Percentiles rank a stretch among this genome's conserved stretches.
Evolutionary conservation across 2,113 vertebrate genomes (phyloP).

Genomic region (Oostethus manadensis): DNA sequence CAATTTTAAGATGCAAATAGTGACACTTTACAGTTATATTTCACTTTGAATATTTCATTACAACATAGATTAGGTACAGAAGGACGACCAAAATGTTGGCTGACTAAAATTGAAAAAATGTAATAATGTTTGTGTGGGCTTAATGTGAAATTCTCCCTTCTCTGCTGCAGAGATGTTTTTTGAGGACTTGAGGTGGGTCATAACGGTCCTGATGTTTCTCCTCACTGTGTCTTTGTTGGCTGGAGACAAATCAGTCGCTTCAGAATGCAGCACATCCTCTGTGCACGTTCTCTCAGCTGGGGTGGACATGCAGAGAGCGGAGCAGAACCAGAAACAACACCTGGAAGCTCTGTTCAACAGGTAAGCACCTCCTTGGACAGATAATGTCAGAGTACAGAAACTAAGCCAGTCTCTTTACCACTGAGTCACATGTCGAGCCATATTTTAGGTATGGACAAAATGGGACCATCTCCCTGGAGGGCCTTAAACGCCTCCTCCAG

Average conservation of each 20-base stretch:
- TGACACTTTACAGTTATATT: too few relatives aligned
- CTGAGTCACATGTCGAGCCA: not conserved
- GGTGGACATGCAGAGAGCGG: conserved; percentile 72
- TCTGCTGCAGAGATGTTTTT: conserved; percentile 11
- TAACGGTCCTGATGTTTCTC: conserved; percentile 13
- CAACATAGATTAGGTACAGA: too few relatives aligned
- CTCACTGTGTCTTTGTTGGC: not conserved
- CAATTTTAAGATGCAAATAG: too few relatives aligned
- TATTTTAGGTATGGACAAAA: conserved; percentile 75
- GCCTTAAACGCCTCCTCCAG: conserved; percentile 80
- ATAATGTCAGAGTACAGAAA: not conserved
- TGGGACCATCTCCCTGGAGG: conserved; percentile 82
- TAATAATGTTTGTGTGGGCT: too few relatives aligned
- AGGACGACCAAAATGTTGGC: too few relatives aligned
- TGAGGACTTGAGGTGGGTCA: not conserved
- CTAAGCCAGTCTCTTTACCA: not conserved
- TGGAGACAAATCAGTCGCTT: not conserved
- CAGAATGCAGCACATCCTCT: conserved; percentile 18
- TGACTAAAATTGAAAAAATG: too few relatives aligned
- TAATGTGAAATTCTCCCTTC: not conserved
- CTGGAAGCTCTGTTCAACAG: conserved; percentile 87
- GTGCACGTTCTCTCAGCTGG: conserved; percentile 28
- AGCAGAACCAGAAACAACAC: conserved; percentile 74
- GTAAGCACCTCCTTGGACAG: conserved; percentile 48
- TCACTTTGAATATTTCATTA: too few relatives aligned